phyloP scores from a whole-genome alignment of 2,797 vertebrate genomes.

The Apodemus agrarius region DNA sequence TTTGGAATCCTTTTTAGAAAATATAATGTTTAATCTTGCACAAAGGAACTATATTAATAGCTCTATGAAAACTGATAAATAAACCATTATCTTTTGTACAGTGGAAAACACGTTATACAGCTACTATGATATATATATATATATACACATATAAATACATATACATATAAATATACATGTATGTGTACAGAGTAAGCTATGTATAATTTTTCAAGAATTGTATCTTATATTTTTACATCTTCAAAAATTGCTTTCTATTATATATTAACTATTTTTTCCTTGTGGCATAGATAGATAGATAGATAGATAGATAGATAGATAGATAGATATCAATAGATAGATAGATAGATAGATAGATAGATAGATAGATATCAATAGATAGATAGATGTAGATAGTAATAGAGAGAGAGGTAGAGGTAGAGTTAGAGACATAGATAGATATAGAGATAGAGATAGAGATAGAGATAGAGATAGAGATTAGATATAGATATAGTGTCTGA shows the following conservation, averaged over 20 bases:
- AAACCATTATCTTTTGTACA: not conserved
- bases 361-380: too few species aligned
- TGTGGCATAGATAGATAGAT: not conserved
- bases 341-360: too few species aligned
- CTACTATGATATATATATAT: too few species aligned
- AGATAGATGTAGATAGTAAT: too few species aligned
- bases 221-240: not conserved
- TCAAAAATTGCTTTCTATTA: not conserved
- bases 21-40: not conserved
- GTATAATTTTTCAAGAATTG: not conserved
- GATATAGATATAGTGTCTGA: too few species aligned
- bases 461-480: too few species aligned
- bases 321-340: too few species aligned
- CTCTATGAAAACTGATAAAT: not conserved
- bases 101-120: not conserved
- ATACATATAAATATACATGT: not conserved
- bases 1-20: not conserved
- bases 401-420: too few species aligned
- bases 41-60: not conserved
- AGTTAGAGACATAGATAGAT: too few species aligned
- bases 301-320: too few species aligned
- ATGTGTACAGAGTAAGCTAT: too few species aligned
- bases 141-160: not conserved
- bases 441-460: too few species aligned
- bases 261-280: not conserved